A percentile compares a stretch with the other conserved stretches of the same genome.
phyloP scores from a whole-genome alignment of 2,888 invertebrate genomes.

The Rhagonycha fulva region DNA sequence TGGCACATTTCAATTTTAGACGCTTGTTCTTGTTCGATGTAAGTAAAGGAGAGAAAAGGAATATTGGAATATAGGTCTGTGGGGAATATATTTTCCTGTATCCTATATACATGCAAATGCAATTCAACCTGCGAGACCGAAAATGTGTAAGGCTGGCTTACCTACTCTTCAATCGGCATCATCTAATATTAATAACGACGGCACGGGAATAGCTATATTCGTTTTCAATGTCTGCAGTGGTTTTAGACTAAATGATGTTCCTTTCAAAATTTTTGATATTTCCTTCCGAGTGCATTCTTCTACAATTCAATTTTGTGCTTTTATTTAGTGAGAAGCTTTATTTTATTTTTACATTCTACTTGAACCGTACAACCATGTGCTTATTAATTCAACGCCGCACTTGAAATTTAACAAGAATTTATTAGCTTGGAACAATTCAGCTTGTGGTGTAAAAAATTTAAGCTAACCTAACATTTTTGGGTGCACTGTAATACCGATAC shows the following conservation, averaged over 20 bases:
- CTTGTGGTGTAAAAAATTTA: neutral
- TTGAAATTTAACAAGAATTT: neutral
- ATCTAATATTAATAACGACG: conserved; percentile 45
- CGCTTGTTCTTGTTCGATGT: conserved; percentile 21
- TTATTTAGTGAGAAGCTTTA: neutral
- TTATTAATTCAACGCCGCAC: neutral
- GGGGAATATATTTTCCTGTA: conserved; percentile 40
- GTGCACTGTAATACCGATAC: too few relatives aligned
- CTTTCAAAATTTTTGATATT: conserved; percentile 4
- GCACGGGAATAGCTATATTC: conserved; percentile 31
- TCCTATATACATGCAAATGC: conserved; percentile 54
- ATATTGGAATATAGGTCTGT: conserved; percentile 32
- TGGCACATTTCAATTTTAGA: conserved; percentile 12
- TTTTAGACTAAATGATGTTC: conserved; percentile 28
- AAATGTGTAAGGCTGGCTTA: conserved; percentile 45
- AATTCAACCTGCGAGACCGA: conserved; percentile 47
- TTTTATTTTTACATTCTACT: neutral
- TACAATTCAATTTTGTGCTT: neutral
- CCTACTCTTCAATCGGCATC: conserved; percentile 43
- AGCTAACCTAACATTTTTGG: neutral
- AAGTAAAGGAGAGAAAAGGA: conserved; percentile 19
- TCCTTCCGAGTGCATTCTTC: neutral
- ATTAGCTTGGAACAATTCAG: neutral
- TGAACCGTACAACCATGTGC: neutral
- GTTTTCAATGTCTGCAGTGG: conserved; percentile 32